phyloP scores from a whole-genome alignment of 2,797 vertebrate species.

The Pseudomugil gertrudae region DNA sequence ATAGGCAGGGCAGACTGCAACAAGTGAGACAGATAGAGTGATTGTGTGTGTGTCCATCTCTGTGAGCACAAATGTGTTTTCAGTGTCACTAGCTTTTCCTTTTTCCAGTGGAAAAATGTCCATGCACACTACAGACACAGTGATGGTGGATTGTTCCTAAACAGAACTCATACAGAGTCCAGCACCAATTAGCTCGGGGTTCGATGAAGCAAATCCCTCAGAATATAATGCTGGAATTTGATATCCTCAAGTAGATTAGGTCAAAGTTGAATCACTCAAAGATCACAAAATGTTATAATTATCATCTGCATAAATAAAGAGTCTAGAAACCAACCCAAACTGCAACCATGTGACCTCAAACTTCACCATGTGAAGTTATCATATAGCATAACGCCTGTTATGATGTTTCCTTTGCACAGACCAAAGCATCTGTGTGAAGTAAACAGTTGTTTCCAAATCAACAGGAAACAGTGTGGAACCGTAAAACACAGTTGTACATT shows the following conservation, averaged over 20 bases:
- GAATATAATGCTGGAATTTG: background rate
- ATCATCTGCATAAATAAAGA: no score
- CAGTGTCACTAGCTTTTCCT: background rate
- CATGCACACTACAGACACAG: background rate
- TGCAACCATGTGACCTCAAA: no score
- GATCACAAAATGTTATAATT: background rate
- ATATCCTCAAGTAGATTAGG: background rate
- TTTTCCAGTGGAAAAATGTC: background rate
- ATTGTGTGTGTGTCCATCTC: constrained; percentile 5
- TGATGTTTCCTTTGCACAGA: background rate
- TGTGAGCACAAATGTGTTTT: background rate
- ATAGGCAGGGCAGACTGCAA: background rate
- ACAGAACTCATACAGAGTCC: no score
- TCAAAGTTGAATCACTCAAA: background rate
- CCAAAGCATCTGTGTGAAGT: background rate
- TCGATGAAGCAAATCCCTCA: background rate
- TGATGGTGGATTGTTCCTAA: background rate
- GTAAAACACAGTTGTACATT: no score
- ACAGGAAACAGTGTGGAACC: no score
- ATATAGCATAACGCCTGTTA: background rate
- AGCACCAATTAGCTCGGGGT: background rate
- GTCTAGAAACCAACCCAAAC: no score
- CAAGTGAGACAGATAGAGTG: background rate
- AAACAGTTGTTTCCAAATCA: no score
- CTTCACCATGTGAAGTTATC: background rate